phyloP scores from a whole-genome alignment of 2,113 vertebrate species.

The Eolophus roseicapilla region DNA sequence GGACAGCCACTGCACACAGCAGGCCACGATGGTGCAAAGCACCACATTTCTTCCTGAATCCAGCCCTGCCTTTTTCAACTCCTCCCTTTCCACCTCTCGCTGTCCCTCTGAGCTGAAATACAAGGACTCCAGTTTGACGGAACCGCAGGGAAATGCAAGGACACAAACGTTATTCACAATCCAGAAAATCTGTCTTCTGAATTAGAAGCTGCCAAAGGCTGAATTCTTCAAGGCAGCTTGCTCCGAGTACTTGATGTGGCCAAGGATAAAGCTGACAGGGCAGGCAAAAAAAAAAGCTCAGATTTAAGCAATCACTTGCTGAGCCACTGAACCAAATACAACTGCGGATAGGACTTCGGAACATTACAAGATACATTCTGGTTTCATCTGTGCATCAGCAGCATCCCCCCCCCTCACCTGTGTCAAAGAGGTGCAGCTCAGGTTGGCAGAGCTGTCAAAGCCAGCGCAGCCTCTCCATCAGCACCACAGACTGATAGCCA shows the following conservation, averaged over 20 bases:
- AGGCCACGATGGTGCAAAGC: not conserved
- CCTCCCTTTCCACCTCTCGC: not conserved
- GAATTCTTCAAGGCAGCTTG: not conserved
- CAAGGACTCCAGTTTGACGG: not conserved
- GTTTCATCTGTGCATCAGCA: not conserved
- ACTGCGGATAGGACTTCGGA: not conserved
- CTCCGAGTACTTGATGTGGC: not conserved
- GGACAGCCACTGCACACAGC: not conserved
- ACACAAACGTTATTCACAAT: not conserved
- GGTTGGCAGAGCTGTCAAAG: not conserved
- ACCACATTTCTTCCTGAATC: not conserved
- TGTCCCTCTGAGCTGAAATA: not conserved
- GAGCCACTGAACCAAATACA: not conserved
- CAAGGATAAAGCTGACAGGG: constrained; percentile 33
- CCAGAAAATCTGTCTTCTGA: constrained; percentile 18
- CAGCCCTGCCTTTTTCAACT: not conserved
- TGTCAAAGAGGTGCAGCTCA: not conserved
- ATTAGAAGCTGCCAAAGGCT: constrained; percentile 17
- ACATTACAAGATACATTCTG: not conserved
- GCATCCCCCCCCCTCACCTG: not conserved
- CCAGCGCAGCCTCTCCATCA: not conserved
- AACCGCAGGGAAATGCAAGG: not conserved
- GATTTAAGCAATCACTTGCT: constrained; percentile 11
- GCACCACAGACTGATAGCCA: not conserved
- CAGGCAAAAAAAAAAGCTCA: not conserved